Evolutionary conservation across 2,888 invertebrate genomes (phyloP), one percentile per base, ranked within the genome.

Genomic region (Lissonota sp.): DNA sequence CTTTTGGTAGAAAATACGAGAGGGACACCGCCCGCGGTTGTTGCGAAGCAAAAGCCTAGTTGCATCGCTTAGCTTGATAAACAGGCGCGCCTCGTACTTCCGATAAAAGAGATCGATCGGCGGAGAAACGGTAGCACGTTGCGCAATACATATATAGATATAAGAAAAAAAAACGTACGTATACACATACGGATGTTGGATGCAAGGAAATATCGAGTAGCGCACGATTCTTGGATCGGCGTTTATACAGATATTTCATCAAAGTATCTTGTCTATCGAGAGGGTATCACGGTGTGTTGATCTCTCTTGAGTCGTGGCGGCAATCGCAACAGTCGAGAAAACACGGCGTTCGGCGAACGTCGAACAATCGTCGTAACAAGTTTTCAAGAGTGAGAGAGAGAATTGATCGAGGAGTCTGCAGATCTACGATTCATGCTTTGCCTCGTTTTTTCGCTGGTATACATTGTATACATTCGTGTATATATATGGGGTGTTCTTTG

Each of bases 221-320:
- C 55, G 40, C 72, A 51, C 51, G 75, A 80, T 76, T 67, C 60
- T 80, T 80, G 26, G 26, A 76, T 76, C 80, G 75, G 37, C 10
- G 14, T 55, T 67, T 71, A n/a, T n/a, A 66, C 75, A 74, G 72
- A 70, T 75, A 79, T 70, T 80, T 73, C 44, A 76, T 76, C 76
- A 76, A 76, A 72, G 63, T 72, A 67, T 64, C 72, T 26, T 66
- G 67, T 69, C 69, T 72, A 16, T 26, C 16, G 26, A 26, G 26
- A 26, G 14, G 53, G 37, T 80, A 76, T 80, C 72, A 63, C 66
- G 66, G 37, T 57, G 26, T 76, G 67, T 76, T 51, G 72, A 80
- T 80, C 76, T 73, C 64, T 6, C 55, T 46, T 51, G 49, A 53
- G 70, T 16, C 49, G 51, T 57, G 39, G 7, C 42, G 12, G 44